Evolutionary conservation across 2,888 invertebrate genomes (phyloP), one percentile per base, ranked within the genome.

Genomic region (Harmothoe impar): DNA sequence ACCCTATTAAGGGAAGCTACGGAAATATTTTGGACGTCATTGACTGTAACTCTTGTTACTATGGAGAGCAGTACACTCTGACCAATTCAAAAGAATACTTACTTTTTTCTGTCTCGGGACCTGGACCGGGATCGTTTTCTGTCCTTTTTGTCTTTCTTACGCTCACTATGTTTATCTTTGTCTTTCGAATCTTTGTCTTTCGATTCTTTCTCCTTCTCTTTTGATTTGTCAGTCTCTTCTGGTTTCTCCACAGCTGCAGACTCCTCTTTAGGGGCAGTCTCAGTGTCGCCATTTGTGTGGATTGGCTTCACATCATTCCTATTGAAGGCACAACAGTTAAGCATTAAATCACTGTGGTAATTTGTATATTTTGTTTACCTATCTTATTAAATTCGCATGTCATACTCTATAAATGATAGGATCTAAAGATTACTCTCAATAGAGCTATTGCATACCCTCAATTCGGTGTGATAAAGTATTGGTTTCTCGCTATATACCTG

Each of bases 21-120:
- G 92, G 15, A 92, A 93, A 78, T 94, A 94, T 77, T 93, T 90
- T 25, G 93, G 25, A n/a, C n/a, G n/a, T n/a, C n/a, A n/a, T n/a
- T n/a, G n/a, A n/a, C n/a, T n/a, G n/a, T n/a, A n/a, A n/a, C n/a
- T n/a, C n/a, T n/a, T n/a, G n/a, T n/a, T n/a, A n/a, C n/a, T n/a
- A n/a, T n/a, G n/a, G n/a, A n/a, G n/a, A n/a, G 43, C 10, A 43
- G 10, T 7, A 43, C 10, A 43, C 43, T 43, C 43, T 7, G 10
- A 43, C 3, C 3, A 43, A 43, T 7, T 43, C 25, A 52, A 5
- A 1, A 0, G 29, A 20, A 62, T 12, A 15, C 23, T 86, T 86
- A 86, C 86, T 29, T 86, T 86, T 86, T 86, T 31, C 86, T 17
- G 25, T 86, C 86, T 25, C 86, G 20, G 17, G 86, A 86, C 25